Conservation (phyloP, 2,888 invertebrate species). For the Chalcosyrphus nemorum region DNA sequence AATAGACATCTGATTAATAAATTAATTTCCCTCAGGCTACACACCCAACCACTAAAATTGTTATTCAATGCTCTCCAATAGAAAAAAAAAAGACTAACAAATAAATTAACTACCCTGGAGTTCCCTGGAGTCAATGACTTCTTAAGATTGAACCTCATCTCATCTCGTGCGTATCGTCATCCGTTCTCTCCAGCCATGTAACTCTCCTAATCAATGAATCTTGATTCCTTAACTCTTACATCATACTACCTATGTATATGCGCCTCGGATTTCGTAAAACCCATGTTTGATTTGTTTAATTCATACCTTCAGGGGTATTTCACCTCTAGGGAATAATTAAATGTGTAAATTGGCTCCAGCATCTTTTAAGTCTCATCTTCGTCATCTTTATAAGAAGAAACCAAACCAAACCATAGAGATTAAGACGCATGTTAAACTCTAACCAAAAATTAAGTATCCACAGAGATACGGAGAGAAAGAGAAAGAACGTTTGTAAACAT, state of each 20-base stretch:
- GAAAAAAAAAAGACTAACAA: neutral
- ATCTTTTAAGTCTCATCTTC: neutral
- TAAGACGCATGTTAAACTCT: constrained; percentile 4
- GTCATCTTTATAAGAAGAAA: neutral
- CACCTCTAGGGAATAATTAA: constrained; percentile 49
- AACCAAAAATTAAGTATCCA: neutral
- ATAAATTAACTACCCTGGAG: constrained; percentile 37
- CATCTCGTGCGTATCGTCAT: neutral
- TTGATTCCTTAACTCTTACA: constrained; percentile 39
- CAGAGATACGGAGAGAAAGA: too few species aligned
- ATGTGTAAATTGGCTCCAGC: constrained; percentile 29
- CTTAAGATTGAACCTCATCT: constrained; percentile 37
- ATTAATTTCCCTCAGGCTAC: constrained; percentile 45
- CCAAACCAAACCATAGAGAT: neutral
- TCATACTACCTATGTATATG: constrained; percentile 12
- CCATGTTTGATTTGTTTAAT: constrained; percentile 48
- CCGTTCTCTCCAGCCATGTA: neutral
- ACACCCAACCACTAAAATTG: constrained; percentile 9
- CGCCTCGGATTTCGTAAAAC: constrained; percentile 2
- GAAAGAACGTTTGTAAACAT: constrained; percentile 5
- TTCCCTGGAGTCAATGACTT: constrained; percentile 51
- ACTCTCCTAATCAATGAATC: constrained; percentile 32
- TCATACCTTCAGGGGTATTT: constrained; percentile 23
- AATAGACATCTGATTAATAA: constrained; percentile 47
- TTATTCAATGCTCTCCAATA: constrained; percentile 24